Percentiles rank a stretch among this genome's conserved stretches.
phyloP scores from a whole-genome alignment of 2,888 invertebrate species.

The Stenchaetothrips biformis region DNA sequence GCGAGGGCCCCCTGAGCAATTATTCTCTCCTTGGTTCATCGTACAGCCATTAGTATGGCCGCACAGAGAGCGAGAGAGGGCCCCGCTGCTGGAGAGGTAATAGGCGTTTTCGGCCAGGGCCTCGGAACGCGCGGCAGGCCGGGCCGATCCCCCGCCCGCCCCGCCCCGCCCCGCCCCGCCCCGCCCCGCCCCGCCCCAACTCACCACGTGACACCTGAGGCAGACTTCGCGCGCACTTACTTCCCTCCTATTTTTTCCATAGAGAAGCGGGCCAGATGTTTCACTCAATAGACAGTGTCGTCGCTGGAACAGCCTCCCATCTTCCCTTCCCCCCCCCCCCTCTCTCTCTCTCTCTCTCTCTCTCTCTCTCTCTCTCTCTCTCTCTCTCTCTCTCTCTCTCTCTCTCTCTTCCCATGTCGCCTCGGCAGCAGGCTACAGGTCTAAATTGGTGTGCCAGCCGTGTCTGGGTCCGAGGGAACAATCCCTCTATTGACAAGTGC shows the following conservation, averaged over 20 bases:
- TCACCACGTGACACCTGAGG: background rate
- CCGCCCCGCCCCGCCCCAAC: background rate
- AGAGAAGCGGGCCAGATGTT: no score
- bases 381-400: no score
- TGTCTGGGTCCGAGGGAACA: no score
- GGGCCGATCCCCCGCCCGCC: background rate
- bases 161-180: background rate
- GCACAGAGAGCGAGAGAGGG: background rate
- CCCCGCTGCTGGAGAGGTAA: background rate
- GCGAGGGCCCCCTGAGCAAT: background rate
- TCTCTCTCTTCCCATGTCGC: no score
- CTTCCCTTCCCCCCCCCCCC: background rate
- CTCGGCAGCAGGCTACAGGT: no score
- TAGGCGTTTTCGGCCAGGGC: background rate
- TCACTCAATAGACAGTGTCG: background rate
- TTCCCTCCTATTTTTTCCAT: no score
- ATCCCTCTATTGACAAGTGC: no score
- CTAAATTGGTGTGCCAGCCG: no score
- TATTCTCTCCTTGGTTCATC: constrained; percentile 22
- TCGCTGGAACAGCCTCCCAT: background rate
- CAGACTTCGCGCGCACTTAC: background rate
- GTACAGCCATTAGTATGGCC: constrained; percentile 3
- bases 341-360: no score
- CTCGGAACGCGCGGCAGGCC: background rate
- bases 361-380: no score